Evolutionary conservation across 2,797 vertebrate species (phyloP).

Genomic region (Merluccius polli): DNA sequence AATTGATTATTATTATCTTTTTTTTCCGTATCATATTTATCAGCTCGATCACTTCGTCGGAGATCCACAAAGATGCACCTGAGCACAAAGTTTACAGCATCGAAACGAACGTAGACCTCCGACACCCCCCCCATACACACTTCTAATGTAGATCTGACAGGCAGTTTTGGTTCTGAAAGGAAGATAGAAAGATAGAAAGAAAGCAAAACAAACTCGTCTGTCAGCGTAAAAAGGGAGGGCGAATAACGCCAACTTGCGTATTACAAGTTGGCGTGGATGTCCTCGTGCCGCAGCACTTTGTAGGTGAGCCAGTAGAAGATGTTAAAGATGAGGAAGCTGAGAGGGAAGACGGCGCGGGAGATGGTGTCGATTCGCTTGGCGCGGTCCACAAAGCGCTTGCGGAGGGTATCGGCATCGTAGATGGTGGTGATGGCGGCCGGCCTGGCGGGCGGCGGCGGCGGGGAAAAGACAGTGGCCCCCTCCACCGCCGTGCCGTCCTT

Average conservation of each 20-base stretch:
- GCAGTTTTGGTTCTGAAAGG: conserved; percentile 66
- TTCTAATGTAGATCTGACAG: conserved; percentile 60
- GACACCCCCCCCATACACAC: conserved; percentile 4
- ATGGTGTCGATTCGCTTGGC: conserved; percentile 92
- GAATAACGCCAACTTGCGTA: background rate
- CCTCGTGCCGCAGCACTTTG: conserved; percentile 89
- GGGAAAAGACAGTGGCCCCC: conserved; percentile 66
- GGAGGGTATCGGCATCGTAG: conserved; percentile 73
- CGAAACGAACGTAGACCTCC: background rate
- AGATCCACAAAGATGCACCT: conserved; percentile 68
- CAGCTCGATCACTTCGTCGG: conserved; percentile 30
- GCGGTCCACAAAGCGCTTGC: conserved; percentile 78
- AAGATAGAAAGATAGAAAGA: conserved; percentile 14
- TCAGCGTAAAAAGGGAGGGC: background rate
- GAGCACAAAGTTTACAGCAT: conserved; percentile 61
- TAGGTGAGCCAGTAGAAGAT: conserved; percentile 95
- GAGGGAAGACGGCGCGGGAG: conserved; percentile 86
- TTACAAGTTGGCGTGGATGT: conserved; percentile 83
- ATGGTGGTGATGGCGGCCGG: conserved; percentile 64
- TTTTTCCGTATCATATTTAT: conserved; percentile 15
- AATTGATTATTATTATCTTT: conserved; percentile 5
- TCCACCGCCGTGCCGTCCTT: conserved; percentile 74
- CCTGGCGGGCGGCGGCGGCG: conserved; percentile 65
- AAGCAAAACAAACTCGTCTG: background rate
- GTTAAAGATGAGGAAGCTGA: conserved; percentile 93